These are phyloP conservation scores for Neodiprion pinetum DNA, from an alignment of 1,140 invertebrate species.

Conservation along the genomic window DNA sequence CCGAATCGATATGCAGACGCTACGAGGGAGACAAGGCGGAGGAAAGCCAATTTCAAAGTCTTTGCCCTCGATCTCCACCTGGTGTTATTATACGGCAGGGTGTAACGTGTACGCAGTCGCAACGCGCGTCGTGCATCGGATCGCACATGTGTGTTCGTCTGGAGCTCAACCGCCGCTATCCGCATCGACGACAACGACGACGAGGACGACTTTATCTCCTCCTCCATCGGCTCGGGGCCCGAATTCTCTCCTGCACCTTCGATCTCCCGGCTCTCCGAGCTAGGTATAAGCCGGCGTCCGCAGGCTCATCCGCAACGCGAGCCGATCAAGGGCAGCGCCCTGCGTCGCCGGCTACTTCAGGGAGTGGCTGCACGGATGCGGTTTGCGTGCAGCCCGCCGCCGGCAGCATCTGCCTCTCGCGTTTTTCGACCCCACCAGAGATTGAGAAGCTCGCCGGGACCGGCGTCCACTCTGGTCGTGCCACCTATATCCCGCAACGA, in stretches of 20 bases:
- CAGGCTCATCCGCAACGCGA: not conserved
- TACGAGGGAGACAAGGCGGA: too few relatives aligned
- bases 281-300: too few relatives aligned
- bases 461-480: not conserved
- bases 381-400: not conserved
- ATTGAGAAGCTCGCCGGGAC: not conserved
- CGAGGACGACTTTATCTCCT: too few relatives aligned
- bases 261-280: too few relatives aligned
- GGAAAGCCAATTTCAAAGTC: not conserved
- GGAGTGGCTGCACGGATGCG: not conserved
- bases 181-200: too few relatives aligned
- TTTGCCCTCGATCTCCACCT: slow-evolving; percentile 6
- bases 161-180: too few relatives aligned
- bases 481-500: not conserved
- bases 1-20: too few relatives aligned
- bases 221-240: too few relatives aligned
- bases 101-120: too few relatives aligned
- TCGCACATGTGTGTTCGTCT: too few relatives aligned
- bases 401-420: not conserved
- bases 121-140: too few relatives aligned
- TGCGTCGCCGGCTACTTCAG: not conserved
- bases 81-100: not conserved
- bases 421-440: not conserved
- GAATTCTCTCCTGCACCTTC: too few relatives aligned
- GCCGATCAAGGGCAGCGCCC: not conserved